Evolutionary conservation across 2,113 vertebrate genomes (phyloP), one percentile per base, ranked within the genome.

Genomic region (Poeciliopsis retropinna): DNA sequence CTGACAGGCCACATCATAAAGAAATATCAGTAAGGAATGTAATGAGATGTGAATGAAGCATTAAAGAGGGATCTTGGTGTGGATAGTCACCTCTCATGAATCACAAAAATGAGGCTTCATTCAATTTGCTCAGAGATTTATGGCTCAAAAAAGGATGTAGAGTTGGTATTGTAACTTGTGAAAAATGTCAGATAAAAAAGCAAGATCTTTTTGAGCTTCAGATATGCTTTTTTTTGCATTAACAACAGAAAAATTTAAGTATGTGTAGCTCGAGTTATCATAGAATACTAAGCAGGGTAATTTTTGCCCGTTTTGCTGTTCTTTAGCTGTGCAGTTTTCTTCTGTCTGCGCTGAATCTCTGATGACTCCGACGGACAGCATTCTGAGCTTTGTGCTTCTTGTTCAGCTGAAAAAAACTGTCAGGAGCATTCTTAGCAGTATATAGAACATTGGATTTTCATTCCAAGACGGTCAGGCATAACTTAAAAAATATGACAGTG

Each of bases 71-170:
- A 30, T 67, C 25, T 6, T 32, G 11, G 66, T 66, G 54, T 62
- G 39, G 72, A 64, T 68, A 63, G 67, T 10, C n/a, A 29, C 32
- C 34, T 39, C 17, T 1, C 28, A 51, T 68, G 30, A 81, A 75
- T 65, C 17, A 44, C 13, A 54, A 67, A 60, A 14, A 69, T 72
- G 19, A 70, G 54, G 30, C 19, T 27, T 34, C 44, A 61, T 29
- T 67, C 8, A 41, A 25, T 27, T 30, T 31, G 30, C 15, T 31
- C 29, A 64, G 29, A 31, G 30, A 64, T 32, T 17, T 47, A 47
- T 19, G 14, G 17, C 17, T 47, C 3, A 64, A 17, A 22, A 29
- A 6, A 9, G 25, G 1, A 41, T 9, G 15, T 34, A 37, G 11
- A 57, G 64, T 63, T 60, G 41, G 15, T 67, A 37, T 37, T 37